phyloP scores from a whole-genome alignment of 2,113 vertebrate genomes.

The Verasper variegatus region DNA sequence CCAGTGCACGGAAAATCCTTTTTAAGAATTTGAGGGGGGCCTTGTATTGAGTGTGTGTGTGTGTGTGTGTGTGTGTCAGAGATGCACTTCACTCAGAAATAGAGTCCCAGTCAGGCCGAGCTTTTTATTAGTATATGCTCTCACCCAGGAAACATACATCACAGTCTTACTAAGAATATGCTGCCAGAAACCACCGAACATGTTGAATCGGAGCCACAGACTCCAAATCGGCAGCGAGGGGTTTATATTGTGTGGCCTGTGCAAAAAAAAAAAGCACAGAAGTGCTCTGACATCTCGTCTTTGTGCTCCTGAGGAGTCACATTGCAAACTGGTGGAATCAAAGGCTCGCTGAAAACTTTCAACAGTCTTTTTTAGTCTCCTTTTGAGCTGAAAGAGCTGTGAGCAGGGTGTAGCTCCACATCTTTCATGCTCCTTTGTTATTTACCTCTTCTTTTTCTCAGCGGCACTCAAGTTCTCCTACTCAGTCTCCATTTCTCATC shows the following conservation, averaged over 20 bases:
- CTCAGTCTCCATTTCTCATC: constrained; percentile 30
- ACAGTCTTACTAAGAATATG: constrained; percentile 70
- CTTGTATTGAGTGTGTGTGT: no score
- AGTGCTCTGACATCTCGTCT: constrained; percentile 53
- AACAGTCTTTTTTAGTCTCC: constrained; percentile 44
- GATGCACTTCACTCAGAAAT: background rate
- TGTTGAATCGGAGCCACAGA: constrained; percentile 61
- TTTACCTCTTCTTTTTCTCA: constrained; percentile 40
- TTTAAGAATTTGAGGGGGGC: constrained; percentile 37
- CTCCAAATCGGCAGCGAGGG: constrained; percentile 57
- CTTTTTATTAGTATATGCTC: constrained; percentile 60
- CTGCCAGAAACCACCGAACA: constrained; percentile 56
- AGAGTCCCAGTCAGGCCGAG: background rate
- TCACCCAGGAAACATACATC: constrained; percentile 74
- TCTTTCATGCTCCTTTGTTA: constrained; percentile 54
- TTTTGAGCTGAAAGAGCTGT: constrained; percentile 47
- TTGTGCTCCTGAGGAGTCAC: constrained; percentile 65
- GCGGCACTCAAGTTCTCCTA: constrained; percentile 40
- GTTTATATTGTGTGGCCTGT: constrained; percentile 57
- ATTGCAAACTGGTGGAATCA: constrained; percentile 62
- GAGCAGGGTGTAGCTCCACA: constrained; percentile 46
- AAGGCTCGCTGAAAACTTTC: constrained; percentile 58
- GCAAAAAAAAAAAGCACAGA: constrained; percentile 26
- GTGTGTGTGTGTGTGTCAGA: background rate
- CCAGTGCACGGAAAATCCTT: constrained; percentile 34